phyloP scores from a whole-genome alignment of 92 coral and sea anemone species.

The Parazoanthus darwini region DNA sequence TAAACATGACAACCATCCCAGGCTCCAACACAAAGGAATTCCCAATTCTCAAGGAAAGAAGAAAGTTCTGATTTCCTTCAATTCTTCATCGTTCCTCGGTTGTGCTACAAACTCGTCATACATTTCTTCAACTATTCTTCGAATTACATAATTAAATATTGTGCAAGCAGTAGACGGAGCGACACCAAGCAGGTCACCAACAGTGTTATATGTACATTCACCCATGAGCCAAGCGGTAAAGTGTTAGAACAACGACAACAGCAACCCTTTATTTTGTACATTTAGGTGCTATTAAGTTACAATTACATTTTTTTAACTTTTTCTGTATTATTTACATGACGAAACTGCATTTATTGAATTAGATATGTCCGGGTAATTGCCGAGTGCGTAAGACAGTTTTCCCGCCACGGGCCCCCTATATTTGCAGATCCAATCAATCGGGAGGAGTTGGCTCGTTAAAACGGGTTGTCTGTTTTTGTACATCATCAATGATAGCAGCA shows the following conservation, averaged over 20 bases:
- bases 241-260: not conserved
- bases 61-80: constrained; percentile 11
- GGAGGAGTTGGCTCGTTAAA: constrained; percentile 38
- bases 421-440: constrained; percentile 14
- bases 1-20: constrained; percentile 30
- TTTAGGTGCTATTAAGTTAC: too few relatives aligned
- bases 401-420: too few relatives aligned
- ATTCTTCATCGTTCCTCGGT: constrained; percentile 40
- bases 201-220: constrained; percentile 28
- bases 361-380: too few relatives aligned
- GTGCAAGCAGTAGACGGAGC: constrained; percentile 51
- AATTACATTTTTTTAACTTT: too few relatives aligned
- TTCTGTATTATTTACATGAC: too few relatives aligned
- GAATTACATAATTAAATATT: constrained; percentile 35
- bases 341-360: too few relatives aligned
- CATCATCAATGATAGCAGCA: not conserved
- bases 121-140: constrained; percentile 23
- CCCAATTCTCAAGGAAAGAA: constrained; percentile 43
- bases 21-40: constrained; percentile 53
- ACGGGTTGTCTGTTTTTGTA: constrained; percentile 23
- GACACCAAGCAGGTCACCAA: constrained; percentile 48
- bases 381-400: too few relatives aligned
- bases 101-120: too few relatives aligned
- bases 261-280: too few relatives aligned
- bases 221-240: constrained; percentile 43